These are phyloP conservation scores for Chaetodon trifasciatus DNA, from an alignment of 2,797 vertebrate species.

Conservation along the genomic window DNA sequence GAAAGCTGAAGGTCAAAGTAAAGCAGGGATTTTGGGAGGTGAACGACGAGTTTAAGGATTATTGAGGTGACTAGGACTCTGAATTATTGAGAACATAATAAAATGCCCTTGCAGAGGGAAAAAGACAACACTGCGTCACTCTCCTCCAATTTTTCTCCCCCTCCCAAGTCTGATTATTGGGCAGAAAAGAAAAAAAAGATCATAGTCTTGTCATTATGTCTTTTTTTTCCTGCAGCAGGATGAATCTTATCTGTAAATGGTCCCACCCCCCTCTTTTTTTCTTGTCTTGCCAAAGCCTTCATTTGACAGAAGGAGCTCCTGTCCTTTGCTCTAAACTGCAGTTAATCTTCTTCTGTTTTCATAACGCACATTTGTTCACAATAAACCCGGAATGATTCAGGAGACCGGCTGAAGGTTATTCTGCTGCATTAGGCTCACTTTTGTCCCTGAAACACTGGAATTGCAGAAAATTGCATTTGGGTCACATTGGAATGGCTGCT, in stretches of 20 bases:
- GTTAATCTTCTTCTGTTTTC: slow-evolving; percentile 73
- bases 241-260: slow-evolving; percentile 83
- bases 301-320: slow-evolving; percentile 58
- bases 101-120: slow-evolving; percentile 68
- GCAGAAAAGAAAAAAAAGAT: slow-evolving; percentile 62
- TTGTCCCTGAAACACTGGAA: slow-evolving; percentile 33
- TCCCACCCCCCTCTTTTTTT: slow-evolving; percentile 47
- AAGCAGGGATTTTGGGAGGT: slow-evolving; percentile 48
- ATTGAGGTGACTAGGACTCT: slow-evolving; percentile 61
- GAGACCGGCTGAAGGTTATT: slow-evolving; percentile 73
- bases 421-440: slow-evolving; percentile 34
- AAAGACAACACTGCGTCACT: slow-evolving; percentile 77
- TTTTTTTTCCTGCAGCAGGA: slow-evolving; percentile 59
- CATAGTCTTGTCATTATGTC: slow-evolving; percentile 50
- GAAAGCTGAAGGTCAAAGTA: slow-evolving; percentile 60
- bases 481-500: slow-evolving; percentile 19
- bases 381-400: slow-evolving; percentile 66
- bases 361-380: slow-evolving; percentile 77
- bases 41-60: slow-evolving; percentile 64
- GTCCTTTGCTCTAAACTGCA: slow-evolving; percentile 71
- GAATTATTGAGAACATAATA: slow-evolving; percentile 81
- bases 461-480: neutral
- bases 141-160: slow-evolving; percentile 40
- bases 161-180: slow-evolving; percentile 67
- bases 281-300: slow-evolving; percentile 50